Evolutionary conservation across 2,797 vertebrate species (phyloP), one percentile per base, ranked within the genome.

Genomic region (Micromesistius poutassou): DNA sequence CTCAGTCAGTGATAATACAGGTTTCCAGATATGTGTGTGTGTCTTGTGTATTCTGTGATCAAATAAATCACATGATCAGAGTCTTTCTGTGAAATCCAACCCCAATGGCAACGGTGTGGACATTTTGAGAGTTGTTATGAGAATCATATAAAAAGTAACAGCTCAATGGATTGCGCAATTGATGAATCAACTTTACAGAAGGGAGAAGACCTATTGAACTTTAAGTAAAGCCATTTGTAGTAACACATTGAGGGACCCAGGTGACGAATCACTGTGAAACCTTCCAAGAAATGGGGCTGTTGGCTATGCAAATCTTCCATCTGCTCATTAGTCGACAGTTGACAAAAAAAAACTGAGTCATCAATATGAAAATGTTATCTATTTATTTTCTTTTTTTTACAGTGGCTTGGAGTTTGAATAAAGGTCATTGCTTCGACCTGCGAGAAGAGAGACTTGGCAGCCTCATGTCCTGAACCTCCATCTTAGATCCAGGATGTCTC

Each of bases 261-360:
- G 22, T 14, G n/a, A 13, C 83, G 78, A 87, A 84, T 79, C 75
- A 76, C 81, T 83, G 14, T 22, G 68, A 62, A 3, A 90, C 89
- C 93, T 97, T 97, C 96, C 95, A 96, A 96, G 96, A 97, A 97
- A 90, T 91, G 83, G 94, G 94, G 93, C 93, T 85, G 92, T 92
- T 92, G 87, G 93, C 80, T 94, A 98, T 98, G 97, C 97, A 98
- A 98, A 98, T 97, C 84, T 82, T 90, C 91, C 96, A 96, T 94
- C 96, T 97, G 95, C 91, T 89, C 81, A 89, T 81, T 38, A 79
- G 87, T 68, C 86, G 40, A 36, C 74, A 82, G 72, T 78, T 33
- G 78, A 25, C 0, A 7, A 25, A n/a, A 55, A 82, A 82, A 73
- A 78, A 85, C 76, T 88, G 91, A 92, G 86, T 91, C 89, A 92